phyloP scores from a whole-genome alignment of 2,113 vertebrate genomes.

The Suricata suricatta region DNA sequence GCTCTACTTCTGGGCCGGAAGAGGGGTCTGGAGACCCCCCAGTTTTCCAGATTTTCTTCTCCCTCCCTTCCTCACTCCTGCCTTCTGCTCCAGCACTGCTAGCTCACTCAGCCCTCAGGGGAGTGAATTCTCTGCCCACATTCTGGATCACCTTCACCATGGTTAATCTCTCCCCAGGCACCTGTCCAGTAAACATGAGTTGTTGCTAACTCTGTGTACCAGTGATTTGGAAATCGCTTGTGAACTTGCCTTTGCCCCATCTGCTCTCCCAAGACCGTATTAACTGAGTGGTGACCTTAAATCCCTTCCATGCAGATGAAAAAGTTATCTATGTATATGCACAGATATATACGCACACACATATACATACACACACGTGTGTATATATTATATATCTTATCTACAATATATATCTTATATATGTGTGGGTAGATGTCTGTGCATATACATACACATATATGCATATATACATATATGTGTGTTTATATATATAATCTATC shows the following conservation, averaged over 20 bases:
- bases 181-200: not conserved
- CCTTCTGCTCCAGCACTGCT: not conserved
- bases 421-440: too few species aligned
- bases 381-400: not conserved
- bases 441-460: too few species aligned
- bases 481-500: not conserved
- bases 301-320: not conserved
- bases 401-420: too few species aligned
- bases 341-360: too few species aligned
- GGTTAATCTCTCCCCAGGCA: not conserved
- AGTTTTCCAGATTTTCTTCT: not conserved
- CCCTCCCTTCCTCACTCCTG: not conserved
- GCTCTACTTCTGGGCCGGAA: not conserved
- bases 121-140: not conserved
- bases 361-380: rapidly evolving
- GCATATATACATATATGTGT: rapidly evolving
- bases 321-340: not conserved
- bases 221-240: not conserved
- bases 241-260: not conserved
- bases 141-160: not conserved
- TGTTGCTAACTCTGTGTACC: not conserved
- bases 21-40: not conserved
- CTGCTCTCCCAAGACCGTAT: not conserved
- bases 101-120: not conserved
- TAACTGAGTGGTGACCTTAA: not conserved